Percentiles rank a stretch among this genome's conserved stretches.
Evolutionary conservation across 1,140 invertebrate genomes (phyloP).

Genomic region (Gerris buenoi): DNA sequence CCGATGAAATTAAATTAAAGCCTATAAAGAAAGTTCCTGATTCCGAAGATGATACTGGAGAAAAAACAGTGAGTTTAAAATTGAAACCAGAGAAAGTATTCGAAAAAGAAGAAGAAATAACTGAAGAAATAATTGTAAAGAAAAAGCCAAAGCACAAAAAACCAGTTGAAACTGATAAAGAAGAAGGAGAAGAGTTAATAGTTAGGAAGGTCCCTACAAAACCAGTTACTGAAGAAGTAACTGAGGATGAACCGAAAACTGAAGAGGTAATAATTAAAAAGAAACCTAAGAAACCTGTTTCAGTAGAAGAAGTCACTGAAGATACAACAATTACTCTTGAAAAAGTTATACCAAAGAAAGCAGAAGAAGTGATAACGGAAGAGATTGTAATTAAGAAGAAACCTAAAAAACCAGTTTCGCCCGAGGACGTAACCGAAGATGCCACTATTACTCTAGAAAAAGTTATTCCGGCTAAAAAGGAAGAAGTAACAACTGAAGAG

Average conservation of each 20-base stretch:
- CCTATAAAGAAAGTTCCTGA: slow-evolving; percentile 10
- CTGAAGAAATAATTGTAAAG: slow-evolving; percentile 24
- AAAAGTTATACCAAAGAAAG: slow-evolving; percentile 26
- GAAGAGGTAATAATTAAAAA: slow-evolving; percentile 8
- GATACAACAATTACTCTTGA: slow-evolving; percentile 31
- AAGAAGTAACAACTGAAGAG: slow-evolving; percentile 7
- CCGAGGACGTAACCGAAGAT: slow-evolving; percentile 32
- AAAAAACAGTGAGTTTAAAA: slow-evolving; percentile 12
- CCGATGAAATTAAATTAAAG: slow-evolving; percentile 13
- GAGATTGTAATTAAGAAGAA: slow-evolving; percentile 22
- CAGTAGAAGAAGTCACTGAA: slow-evolving; percentile 31
- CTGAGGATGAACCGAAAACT: background rate
- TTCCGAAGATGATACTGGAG: slow-evolving; percentile 1
- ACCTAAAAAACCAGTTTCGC: slow-evolving; percentile 21
- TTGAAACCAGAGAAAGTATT: slow-evolving; percentile 2
- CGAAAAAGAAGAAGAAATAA: slow-evolving; percentile 13
- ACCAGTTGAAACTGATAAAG: slow-evolving; percentile 14
- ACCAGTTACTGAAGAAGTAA: too few relatives aligned
- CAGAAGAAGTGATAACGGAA: slow-evolving; percentile 13
- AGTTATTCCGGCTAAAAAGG: slow-evolving; percentile 26
- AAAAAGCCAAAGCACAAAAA: slow-evolving; percentile 18
- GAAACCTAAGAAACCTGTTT: slow-evolving; percentile 23
- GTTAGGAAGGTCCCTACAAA: too few relatives aligned
- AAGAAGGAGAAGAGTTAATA: slow-evolving; percentile 10
- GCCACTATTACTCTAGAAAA: slow-evolving; percentile 31